A percentile compares a stretch with the other conserved stretches of the same genome.
Conservation (phyloP, 2,113 vertebrate species). For the Acanthochromis polyacanthus region DNA sequence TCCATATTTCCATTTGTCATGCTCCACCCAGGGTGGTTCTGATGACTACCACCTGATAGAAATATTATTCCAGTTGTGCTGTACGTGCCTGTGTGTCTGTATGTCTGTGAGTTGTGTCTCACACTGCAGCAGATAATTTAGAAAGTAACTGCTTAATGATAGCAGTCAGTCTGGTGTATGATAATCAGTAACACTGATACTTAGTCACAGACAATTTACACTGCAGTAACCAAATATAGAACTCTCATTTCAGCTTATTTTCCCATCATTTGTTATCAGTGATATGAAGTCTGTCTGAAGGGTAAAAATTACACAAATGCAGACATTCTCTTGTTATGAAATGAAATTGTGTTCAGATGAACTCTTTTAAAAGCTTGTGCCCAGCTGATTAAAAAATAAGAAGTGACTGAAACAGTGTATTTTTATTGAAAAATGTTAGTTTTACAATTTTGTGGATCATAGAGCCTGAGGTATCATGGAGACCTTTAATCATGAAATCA, state of each 20-base stretch:
- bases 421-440: conserved; percentile 26
- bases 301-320: conserved; percentile 35
- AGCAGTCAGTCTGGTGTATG: conserved; percentile 34
- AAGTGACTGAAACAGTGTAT: not conserved
- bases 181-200: conserved; percentile 52
- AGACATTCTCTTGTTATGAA: conserved; percentile 26
- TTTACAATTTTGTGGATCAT: conserved; percentile 33
- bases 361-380: not conserved
- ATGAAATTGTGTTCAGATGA: conserved; percentile 24
- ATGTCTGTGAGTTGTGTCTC: conserved; percentile 13
- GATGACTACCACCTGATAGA: conserved; percentile 17
- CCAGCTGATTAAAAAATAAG: conserved; percentile 15
- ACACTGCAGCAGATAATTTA: conserved; percentile 27
- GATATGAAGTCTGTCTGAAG: conserved; percentile 12
- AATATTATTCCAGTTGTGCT: conserved; percentile 57
- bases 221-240: conserved; percentile 52
- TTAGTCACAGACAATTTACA: conserved; percentile 63
- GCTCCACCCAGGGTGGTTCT: conserved; percentile 29
- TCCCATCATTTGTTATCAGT: conserved; percentile 47
- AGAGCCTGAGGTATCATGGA: conserved; percentile 11
- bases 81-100: conserved; percentile 23
- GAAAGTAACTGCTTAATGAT: conserved; percentile 53
- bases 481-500: conserved; percentile 42
- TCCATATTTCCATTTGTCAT: conserved; percentile 2
- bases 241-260: conserved; percentile 48